Conservation (phyloP, 2,797 vertebrate species). For the Crypturellus tataupa region DNA sequence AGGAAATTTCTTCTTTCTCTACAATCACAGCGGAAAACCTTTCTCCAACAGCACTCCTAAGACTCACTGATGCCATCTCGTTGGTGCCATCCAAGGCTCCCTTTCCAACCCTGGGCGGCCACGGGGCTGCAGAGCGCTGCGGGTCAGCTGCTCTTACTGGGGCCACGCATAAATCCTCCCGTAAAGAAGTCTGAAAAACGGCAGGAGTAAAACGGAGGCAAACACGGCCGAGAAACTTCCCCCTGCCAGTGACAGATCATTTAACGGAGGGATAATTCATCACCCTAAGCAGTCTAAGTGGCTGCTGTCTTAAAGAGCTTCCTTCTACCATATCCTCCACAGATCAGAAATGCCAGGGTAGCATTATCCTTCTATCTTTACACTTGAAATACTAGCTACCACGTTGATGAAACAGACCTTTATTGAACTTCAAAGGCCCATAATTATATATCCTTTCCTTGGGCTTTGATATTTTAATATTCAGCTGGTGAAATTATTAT, state of each 20-base stretch:
- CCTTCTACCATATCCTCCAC: conserved; percentile 62
- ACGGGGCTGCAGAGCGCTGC: fast-evolving
- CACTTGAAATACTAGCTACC: conserved; percentile 70
- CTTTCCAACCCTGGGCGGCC: too few relatives aligned
- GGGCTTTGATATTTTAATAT: conserved; percentile 84
- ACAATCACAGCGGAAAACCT: not conserved
- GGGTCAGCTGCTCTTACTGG: not conserved
- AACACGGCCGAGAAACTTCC: not conserved
- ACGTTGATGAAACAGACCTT: conserved; percentile 72
- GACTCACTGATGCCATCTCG: not conserved
- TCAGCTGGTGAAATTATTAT: conserved; percentile 80
- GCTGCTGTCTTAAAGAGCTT: conserved; percentile 64
- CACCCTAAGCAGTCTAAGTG: not conserved
- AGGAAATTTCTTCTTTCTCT: not conserved
- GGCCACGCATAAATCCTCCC: not conserved
- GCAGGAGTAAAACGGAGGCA: not conserved
- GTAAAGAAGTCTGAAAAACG: not conserved
- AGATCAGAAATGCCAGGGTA: conserved; percentile 68
- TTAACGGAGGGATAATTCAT: conserved; percentile 26
- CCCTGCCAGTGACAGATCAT: not conserved
- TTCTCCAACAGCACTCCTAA: not conserved
- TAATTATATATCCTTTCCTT: conserved; percentile 71
- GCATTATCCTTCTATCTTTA: conserved; percentile 71
- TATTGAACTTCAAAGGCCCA: conserved; percentile 81
- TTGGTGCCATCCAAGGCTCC: not conserved